A percentile compares a stretch with the other conserved stretches of the same genome.
These are phyloP conservation scores for Cirrhinus molitorella DNA, from an alignment of 2,797 vertebrate species.

Conservation along the genomic window DNA sequence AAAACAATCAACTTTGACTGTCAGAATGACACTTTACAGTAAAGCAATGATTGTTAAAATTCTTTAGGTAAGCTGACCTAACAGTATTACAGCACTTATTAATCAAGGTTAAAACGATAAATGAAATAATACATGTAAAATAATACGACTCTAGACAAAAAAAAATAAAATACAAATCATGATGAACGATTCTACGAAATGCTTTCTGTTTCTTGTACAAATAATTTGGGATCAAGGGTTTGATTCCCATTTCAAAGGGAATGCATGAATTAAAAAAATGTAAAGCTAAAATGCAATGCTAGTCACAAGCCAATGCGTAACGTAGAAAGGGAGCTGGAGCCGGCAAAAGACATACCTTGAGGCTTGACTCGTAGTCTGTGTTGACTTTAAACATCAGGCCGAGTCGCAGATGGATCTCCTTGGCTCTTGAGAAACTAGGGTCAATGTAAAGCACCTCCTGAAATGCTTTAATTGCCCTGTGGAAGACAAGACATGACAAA, in stretches of 20 bases:
- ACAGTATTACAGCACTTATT: too few relatives aligned
- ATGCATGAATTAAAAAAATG: background rate
- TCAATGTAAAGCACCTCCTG: constrained; percentile 99
- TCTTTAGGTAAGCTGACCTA: too few relatives aligned
- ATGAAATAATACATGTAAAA: too few relatives aligned
- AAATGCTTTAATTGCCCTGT: constrained; percentile 98
- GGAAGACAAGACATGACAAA: constrained; percentile 21
- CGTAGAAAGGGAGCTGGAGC: background rate
- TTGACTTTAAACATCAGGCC: constrained; percentile 99
- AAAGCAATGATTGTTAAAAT: too few relatives aligned
- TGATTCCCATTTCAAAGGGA: background rate
- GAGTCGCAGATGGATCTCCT: constrained; percentile 98
- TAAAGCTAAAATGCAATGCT: background rate
- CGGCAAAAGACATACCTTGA: constrained; percentile 85
- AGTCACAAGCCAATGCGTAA: background rate
- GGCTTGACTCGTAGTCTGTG: constrained; percentile 96
- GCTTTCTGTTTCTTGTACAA: too few relatives aligned
- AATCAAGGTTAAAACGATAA: too few relatives aligned
- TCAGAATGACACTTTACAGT: too few relatives aligned
- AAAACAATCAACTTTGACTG: too few relatives aligned
- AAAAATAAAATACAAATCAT: too few relatives aligned
- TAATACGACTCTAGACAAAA: too few relatives aligned
- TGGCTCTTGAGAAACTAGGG: constrained; percentile 93
- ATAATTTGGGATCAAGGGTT: too few relatives aligned
- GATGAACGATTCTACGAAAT: too few relatives aligned